Conservation (phyloP, 2,113 vertebrate species). For the Regulus satrapa region DNA sequence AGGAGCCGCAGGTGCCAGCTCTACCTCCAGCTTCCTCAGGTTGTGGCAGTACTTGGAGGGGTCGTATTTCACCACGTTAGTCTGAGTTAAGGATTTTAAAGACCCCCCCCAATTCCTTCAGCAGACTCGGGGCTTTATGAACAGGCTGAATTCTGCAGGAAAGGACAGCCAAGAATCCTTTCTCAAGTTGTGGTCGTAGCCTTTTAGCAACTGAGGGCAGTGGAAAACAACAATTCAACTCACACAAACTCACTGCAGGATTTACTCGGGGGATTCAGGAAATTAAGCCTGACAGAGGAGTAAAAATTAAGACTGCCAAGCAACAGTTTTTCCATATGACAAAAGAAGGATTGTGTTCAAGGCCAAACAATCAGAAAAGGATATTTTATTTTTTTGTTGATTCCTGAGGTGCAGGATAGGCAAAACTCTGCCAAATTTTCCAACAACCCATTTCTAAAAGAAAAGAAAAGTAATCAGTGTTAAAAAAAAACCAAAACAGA, state of each 20-base stretch:
- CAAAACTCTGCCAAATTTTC: constrained; percentile 94
- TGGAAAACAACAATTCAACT: not conserved
- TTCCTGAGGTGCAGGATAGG: constrained; percentile 85
- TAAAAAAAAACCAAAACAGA: not conserved
- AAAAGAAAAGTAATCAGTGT: not conserved
- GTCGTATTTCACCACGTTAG: constrained; percentile 85
- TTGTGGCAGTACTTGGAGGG: constrained; percentile 97
- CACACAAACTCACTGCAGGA: not conserved
- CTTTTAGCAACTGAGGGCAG: not conserved
- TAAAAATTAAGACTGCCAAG: not conserved
- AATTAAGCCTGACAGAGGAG: not conserved
- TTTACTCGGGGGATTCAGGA: not conserved
- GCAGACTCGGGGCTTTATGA: not conserved
- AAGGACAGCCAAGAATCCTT: not conserved
- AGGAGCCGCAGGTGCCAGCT: constrained; percentile 55
- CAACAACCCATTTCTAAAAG: constrained; percentile 92
- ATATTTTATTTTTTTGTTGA: constrained; percentile 83
- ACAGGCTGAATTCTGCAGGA: not conserved
- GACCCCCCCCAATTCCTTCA: not conserved
- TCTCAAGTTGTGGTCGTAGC: no score
- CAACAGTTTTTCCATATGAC: not conserved
- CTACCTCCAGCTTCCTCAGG: constrained; percentile 81
- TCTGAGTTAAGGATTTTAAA: constrained; percentile 72
- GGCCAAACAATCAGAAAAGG: constrained; percentile 67
- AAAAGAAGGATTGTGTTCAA: not conserved